These are phyloP conservation scores for Agonopterix subpropinquella DNA, from an alignment of 2,888 invertebrate genomes.

Conservation along the genomic window DNA sequence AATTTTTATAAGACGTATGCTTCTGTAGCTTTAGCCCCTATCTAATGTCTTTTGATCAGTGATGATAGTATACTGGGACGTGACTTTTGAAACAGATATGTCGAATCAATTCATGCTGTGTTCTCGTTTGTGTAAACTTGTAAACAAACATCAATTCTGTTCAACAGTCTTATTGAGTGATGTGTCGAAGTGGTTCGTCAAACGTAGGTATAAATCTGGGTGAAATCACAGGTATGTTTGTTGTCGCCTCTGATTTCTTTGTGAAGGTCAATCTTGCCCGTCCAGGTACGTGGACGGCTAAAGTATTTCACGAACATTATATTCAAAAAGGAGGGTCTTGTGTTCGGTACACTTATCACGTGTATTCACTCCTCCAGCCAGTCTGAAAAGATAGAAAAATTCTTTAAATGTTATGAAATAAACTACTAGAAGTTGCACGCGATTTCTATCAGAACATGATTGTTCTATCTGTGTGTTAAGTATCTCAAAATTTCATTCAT, in stretches of 20 bases:
- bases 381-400: conserved; percentile 76
- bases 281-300: conserved; percentile 23
- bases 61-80: conserved; percentile 32
- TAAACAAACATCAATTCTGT: conserved; percentile 69
- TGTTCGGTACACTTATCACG: conserved; percentile 83
- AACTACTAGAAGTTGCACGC: too few relatives aligned
- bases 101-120: conserved; percentile 38
- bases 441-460: too few relatives aligned
- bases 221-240: conserved; percentile 52
- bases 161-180: conserved; percentile 61
- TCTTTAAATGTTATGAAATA: background rate
- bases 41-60: too few relatives aligned
- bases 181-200: conserved; percentile 22
- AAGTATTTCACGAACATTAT: conserved; percentile 22
- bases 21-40: too few relatives aligned
- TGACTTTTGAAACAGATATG: conserved; percentile 43
- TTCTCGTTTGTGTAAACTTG: conserved; percentile 14
- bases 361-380: conserved; percentile 94
- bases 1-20: too few relatives aligned
- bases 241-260: conserved; percentile 31
- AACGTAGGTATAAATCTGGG: conserved; percentile 15
- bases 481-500: too few relatives aligned
- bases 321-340: conserved; percentile 36
- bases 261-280: conserved; percentile 26
- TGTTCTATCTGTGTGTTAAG: too few relatives aligned